phyloP scores from a whole-genome alignment of 2,888 invertebrate species.

The Hemithea aestivaria region DNA sequence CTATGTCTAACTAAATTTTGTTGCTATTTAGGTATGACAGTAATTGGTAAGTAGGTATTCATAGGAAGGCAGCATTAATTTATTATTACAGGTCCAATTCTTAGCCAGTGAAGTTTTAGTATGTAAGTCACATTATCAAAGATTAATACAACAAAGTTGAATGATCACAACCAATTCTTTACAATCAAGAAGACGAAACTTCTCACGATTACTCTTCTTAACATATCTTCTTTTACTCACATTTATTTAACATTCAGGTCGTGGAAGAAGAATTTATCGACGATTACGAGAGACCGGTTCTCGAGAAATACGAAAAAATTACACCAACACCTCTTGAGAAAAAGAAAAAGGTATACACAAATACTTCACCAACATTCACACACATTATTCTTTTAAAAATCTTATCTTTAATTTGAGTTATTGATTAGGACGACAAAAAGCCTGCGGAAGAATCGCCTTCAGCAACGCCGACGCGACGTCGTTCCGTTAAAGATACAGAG shows the following conservation, averaged over 20 bases:
- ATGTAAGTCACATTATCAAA: too few relatives aligned
- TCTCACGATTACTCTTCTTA: constrained; percentile 13
- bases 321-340: constrained; percentile 71
- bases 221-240: constrained; percentile 25
- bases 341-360: constrained; percentile 71
- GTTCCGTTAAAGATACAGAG: constrained; percentile 68
- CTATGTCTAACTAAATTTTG: constrained; percentile 27
- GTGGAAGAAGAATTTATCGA: constrained; percentile 74
- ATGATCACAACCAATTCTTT: constrained; percentile 8
- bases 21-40: constrained; percentile 11
- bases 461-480: constrained; percentile 60
- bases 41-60: constrained; percentile 6
- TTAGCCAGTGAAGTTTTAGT: too few relatives aligned
- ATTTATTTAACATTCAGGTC: constrained; percentile 52
- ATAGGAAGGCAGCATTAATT: too few relatives aligned
- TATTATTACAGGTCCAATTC: too few relatives aligned
- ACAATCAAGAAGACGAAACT: constrained; percentile 20
- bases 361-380: constrained; percentile 14
- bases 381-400: constrained; percentile 1
- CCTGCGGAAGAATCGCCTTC: constrained; percentile 57
- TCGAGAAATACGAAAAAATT: constrained; percentile 84
- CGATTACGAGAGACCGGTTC: constrained; percentile 87
- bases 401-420: constrained; percentile 9
- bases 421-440: constrained; percentile 49
- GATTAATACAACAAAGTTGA: too few relatives aligned